phyloP scores from a whole-genome alignment of 2,888 invertebrate species.

The Adelognathus sp. region DNA sequence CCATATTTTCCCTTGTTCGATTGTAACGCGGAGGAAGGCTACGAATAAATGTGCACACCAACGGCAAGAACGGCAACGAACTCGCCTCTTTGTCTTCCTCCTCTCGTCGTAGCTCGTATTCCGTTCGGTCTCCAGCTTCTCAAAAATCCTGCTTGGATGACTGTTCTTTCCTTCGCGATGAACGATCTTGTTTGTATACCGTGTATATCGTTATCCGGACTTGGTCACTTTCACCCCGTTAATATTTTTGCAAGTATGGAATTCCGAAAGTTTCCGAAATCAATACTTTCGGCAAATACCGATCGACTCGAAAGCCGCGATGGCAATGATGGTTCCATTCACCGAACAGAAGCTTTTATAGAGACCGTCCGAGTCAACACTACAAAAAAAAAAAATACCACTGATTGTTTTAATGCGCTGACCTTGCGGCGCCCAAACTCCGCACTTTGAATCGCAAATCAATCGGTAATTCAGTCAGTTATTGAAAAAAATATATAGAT shows the following conservation, averaged over 20 bases:
- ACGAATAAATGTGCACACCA: slow-evolving; percentile 7
- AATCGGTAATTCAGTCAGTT: slow-evolving; percentile 10
- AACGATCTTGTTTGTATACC: neutral
- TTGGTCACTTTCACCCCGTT: neutral
- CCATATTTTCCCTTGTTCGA: slow-evolving; percentile 64
- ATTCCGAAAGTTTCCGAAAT: neutral
- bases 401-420: slow-evolving; percentile 67
- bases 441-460: slow-evolving; percentile 70
- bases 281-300: neutral
- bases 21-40: neutral
- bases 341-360: slow-evolving; percentile 66
- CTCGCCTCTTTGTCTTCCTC: neutral
- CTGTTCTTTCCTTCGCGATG: neutral
- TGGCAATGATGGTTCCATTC: slow-evolving; percentile 43
- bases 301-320: slow-evolving; percentile 11
- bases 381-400: slow-evolving; percentile 62
- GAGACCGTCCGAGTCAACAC: slow-evolving; percentile 46
- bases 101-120: slow-evolving; percentile 1
- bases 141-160: neutral
- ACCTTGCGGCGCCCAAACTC: slow-evolving; percentile 64
- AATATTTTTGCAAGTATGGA: neutral
- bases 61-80: slow-evolving; percentile 7
- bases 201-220: neutral
- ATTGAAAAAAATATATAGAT: slow-evolving; percentile 6
- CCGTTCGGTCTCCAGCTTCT: slow-evolving; percentile 27